Evolutionary conservation across 1,140 invertebrate genomes (phyloP).

Genomic region (Scaptomyza graminum): DNA sequence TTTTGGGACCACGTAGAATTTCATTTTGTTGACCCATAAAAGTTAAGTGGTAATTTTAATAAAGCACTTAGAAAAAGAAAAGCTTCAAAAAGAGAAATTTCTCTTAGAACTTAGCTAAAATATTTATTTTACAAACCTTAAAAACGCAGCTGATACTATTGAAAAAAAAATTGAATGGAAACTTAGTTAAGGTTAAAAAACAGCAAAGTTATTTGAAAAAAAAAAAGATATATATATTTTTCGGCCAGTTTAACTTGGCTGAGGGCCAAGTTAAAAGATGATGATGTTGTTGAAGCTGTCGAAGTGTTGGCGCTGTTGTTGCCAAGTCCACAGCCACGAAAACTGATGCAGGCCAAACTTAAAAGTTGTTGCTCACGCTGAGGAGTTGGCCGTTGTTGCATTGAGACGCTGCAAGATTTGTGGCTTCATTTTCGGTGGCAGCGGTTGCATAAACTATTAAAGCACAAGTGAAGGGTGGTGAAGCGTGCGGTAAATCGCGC

Average conservation of each 20-base stretch:
- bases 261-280: not conserved
- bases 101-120: not conserved
- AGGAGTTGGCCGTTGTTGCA: constrained; percentile 15
- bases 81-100: no score
- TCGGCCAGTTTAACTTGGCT: not conserved
- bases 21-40: no score
- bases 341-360: constrained; percentile 33
- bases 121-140: not conserved
- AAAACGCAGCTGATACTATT: no score
- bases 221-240: not conserved
- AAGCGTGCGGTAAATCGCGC: constrained; percentile 24
- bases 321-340: constrained; percentile 3
- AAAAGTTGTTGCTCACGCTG: constrained; percentile 26
- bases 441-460: constrained; percentile 68
- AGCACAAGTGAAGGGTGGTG: constrained; percentile 25
- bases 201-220: not conserved
- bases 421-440: constrained; percentile 61
- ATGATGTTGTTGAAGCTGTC: not conserved
- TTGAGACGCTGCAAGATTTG: constrained; percentile 66
- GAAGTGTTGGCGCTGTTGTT: not conserved
- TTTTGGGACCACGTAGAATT: no score
- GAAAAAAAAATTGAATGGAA: no score
- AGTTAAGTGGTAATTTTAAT: no score
- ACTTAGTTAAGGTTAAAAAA: not conserved
- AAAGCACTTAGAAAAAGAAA: no score